These are phyloP conservation scores for Drosophila punjabiensis DNA, from an alignment of 1,140 invertebrate species.

Conservation along the genomic window DNA sequence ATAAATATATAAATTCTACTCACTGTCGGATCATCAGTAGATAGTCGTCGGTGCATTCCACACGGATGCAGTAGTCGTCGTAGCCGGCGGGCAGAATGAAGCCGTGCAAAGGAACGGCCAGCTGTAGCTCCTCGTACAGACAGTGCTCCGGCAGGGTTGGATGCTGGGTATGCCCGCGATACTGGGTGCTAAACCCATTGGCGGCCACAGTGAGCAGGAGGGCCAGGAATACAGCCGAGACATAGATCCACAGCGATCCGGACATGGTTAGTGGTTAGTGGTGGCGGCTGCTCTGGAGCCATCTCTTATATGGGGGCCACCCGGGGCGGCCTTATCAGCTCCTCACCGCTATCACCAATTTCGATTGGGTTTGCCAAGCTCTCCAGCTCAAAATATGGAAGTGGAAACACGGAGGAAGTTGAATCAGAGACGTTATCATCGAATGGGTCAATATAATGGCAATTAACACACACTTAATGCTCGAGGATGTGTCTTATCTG, in stretches of 20 bases:
- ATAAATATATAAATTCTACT: conserved; percentile 18
- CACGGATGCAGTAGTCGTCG: conserved; percentile 43
- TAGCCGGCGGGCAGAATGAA: conserved; percentile 42
- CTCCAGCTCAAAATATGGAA: conserved; percentile 12
- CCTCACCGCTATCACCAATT: conserved; percentile 17
- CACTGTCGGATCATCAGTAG: conserved; percentile 70
- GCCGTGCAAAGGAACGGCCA: conserved; percentile 56
- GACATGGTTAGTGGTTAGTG: conserved; percentile 13
- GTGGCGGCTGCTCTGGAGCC: neutral
- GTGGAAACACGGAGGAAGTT: conserved; percentile 15
- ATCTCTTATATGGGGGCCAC: conserved; percentile 23
- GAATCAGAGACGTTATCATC: neutral
- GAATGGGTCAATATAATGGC: neutral
- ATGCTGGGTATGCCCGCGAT: conserved; percentile 58
- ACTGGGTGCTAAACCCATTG: conserved; percentile 55
- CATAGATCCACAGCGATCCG: neutral
- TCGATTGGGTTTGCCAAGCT: conserved; percentile 25
- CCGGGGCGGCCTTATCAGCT: conserved; percentile 29
- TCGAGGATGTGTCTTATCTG: conserved; percentile 5
- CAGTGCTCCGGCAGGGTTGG: conserved; percentile 51
- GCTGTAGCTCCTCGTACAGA: conserved; percentile 64
- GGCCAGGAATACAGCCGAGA: neutral
- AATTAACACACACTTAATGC: neutral
- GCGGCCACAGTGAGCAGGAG: neutral
- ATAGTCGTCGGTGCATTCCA: conserved; percentile 68